Evolutionary conservation across 1,140 invertebrate genomes (phyloP).

Genomic region (Psilanteris sp.): DNA sequence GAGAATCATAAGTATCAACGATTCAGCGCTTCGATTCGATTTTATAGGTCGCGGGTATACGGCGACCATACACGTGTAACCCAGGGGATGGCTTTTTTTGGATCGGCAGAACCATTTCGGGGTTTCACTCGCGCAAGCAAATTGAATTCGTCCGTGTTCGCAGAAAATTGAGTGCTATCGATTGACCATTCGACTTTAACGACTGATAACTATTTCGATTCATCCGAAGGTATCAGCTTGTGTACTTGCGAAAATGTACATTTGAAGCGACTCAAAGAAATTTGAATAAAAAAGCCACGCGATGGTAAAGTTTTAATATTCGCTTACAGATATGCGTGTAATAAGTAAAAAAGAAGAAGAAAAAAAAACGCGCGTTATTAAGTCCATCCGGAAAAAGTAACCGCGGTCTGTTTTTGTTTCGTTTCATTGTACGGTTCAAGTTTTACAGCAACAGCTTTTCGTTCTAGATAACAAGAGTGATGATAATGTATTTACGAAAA

Average conservation of each 20-base stretch:
- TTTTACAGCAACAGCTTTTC: too few species aligned
- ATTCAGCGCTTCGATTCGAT: background rate
- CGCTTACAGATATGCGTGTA: too few species aligned
- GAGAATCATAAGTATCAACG: background rate
- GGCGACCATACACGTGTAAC: background rate
- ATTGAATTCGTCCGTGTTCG: constrained; percentile 41
- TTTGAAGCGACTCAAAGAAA: too few species aligned
- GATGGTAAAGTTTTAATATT: too few species aligned
- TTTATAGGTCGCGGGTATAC: background rate
- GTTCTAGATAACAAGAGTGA: constrained; percentile 36
- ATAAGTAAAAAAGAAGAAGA: too few species aligned
- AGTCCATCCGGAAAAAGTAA: too few species aligned
- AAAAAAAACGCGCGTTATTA: too few species aligned
- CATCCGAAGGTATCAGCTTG: constrained; percentile 17
- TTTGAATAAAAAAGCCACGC: too few species aligned
- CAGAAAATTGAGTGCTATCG: constrained; percentile 32
- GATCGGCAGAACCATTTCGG: background rate
- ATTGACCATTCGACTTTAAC: constrained; percentile 37
- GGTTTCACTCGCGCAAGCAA: constrained; percentile 25
- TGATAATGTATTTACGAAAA: constrained; percentile 33
- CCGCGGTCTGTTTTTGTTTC: too few species aligned
- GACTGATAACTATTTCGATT: constrained; percentile 43
- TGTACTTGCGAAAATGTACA: too few species aligned
- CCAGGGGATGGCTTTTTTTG: constrained; percentile 4
- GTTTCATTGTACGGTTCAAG: too few species aligned